Conservation (phyloP, 2,797 vertebrate species). For the Agapornis canus region DNA sequence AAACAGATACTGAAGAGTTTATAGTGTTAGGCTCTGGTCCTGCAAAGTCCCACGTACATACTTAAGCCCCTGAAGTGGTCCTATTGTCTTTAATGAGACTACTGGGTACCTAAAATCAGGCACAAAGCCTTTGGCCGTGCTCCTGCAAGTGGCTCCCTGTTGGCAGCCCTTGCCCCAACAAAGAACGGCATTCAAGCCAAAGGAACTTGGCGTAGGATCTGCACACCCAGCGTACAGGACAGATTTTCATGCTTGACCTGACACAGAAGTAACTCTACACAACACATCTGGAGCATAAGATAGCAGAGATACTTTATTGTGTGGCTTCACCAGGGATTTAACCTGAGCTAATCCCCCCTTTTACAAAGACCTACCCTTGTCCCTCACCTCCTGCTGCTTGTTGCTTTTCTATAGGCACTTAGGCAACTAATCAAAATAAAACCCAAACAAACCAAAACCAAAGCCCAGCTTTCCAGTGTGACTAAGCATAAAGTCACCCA, state of each 20-base stretch:
- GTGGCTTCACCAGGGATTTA: background rate
- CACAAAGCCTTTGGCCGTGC: background rate
- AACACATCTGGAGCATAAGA: background rate
- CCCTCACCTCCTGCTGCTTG: background rate
- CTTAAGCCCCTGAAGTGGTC: background rate
- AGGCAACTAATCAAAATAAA: background rate
- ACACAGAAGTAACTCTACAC: background rate
- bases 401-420: background rate
- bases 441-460: background rate
- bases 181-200: background rate
- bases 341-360: background rate
- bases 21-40: background rate
- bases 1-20: background rate
- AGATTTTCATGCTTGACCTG: background rate
- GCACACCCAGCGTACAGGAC: background rate
- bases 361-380: background rate
- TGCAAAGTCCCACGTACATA: accelerated
- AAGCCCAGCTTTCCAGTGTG: background rate
- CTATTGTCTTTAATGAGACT: background rate
- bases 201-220: background rate
- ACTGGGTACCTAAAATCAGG: background rate
- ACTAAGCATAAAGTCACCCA: background rate
- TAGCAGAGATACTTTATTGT: background rate
- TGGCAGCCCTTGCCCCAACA: background rate
- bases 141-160: accelerated